Percentiles rank a stretch among this genome's conserved stretches.
These are phyloP conservation scores for Squalus acanthias DNA, from an alignment of 2,797 vertebrate genomes.

Conservation along the genomic window DNA sequence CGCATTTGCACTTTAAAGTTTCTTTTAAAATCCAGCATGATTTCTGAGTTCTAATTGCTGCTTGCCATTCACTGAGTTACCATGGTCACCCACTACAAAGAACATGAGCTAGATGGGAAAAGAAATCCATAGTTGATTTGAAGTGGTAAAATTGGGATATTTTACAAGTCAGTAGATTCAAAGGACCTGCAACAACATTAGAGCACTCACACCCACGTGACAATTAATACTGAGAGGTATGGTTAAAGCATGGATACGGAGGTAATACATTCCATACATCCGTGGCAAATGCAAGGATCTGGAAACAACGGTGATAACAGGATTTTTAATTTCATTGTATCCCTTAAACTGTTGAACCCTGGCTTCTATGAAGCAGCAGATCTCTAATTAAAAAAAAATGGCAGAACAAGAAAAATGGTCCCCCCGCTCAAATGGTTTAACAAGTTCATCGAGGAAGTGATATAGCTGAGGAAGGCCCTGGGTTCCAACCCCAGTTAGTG, in stretches of 20 bases:
- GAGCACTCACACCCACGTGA: background rate
- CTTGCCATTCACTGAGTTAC: background rate
- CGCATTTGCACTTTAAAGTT: background rate
- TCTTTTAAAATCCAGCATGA: background rate
- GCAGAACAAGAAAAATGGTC: background rate
- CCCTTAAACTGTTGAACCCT: background rate
- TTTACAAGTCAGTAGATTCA: background rate
- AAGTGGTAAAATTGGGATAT: background rate
- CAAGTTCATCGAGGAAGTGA: background rate
- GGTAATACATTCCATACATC: too few species aligned
- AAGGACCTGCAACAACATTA: background rate
- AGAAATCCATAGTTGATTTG: background rate
- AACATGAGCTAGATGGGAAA: background rate
- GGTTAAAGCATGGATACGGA: background rate
- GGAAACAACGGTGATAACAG: background rate
- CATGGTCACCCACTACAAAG: background rate
- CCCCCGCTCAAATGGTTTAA: too few species aligned
- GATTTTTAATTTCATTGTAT: background rate
- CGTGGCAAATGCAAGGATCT: too few species aligned
- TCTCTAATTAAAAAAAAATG: background rate
- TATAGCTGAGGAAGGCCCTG: too few species aligned
- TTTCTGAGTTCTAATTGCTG: background rate
- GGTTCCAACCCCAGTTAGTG: too few species aligned
- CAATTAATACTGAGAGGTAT: background rate
- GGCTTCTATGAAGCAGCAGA: background rate